A percentile compares a stretch with the other conserved stretches of the same genome.
phyloP scores from a whole-genome alignment of 30 jellyfish, hydroid and myxozoan species.

The Haliclystus octoradiatus region DNA sequence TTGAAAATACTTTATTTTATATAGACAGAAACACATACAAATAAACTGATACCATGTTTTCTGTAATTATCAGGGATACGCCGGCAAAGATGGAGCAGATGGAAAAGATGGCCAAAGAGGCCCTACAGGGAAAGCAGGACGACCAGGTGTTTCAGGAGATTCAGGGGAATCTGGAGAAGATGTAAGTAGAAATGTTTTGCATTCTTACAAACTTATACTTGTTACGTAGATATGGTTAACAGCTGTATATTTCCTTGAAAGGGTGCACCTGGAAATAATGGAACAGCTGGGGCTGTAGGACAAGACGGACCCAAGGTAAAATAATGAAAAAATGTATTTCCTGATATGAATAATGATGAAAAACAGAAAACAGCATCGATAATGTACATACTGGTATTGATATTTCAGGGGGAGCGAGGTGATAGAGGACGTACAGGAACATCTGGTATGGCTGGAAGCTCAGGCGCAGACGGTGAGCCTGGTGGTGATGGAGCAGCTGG shows the following conservation, averaged over 20 bases:
- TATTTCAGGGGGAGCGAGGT: constrained; percentile 63
- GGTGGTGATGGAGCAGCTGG: constrained; percentile 21
- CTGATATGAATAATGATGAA: no score
- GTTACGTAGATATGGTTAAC: background rate
- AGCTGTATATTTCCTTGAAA: background rate
- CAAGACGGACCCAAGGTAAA: constrained; percentile 1
- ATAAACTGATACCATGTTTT: background rate
- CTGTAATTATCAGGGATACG: background rate
- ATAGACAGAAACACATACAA: no score
- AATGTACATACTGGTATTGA: no score
- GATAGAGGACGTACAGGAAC: constrained; percentile 46
- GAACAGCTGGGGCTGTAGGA: constrained; percentile 10
- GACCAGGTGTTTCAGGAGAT: background rate
- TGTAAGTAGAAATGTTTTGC: no score
- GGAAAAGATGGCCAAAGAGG: constrained; percentile 48
- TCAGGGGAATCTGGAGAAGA: background rate
- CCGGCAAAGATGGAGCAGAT: constrained; percentile 38
- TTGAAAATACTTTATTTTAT: background rate
- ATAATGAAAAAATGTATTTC: no score
- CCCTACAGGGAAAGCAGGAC: constrained; percentile 14
- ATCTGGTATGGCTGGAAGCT: constrained; percentile 46
- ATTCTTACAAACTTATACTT: no score
- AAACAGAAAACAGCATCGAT: no score
- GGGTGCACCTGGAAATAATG: background rate
- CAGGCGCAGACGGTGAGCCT: constrained; percentile 30